phyloP scores from a whole-genome alignment of 1,140 invertebrate species.

The Archivesica marissinica region DNA sequence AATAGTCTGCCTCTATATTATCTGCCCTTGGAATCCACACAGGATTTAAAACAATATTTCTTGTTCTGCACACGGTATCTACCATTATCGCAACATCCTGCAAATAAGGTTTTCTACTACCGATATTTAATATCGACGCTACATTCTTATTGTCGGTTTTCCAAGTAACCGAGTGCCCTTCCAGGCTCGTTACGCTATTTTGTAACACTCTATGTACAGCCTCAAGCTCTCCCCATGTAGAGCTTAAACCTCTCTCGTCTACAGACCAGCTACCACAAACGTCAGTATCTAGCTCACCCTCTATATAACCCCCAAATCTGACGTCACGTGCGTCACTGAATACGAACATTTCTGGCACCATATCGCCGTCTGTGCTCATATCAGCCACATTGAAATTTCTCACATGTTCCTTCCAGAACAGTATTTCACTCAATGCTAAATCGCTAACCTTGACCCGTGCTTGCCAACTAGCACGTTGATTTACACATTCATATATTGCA shows the following conservation, averaged over 20 bases:
- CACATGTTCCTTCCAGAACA: slow-evolving; percentile 14
- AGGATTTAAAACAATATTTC: background rate
- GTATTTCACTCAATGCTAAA: background rate
- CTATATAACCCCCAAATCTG: slow-evolving; percentile 8
- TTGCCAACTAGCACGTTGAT: slow-evolving; percentile 17
- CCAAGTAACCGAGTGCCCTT: background rate
- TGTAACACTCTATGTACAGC: background rate
- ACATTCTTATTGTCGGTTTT: slow-evolving; percentile 19
- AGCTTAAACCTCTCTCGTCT: background rate
- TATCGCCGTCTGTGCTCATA: background rate
- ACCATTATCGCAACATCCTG: slow-evolving; percentile 8
- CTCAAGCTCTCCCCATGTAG: slow-evolving; percentile 15
- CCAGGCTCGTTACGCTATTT: background rate
- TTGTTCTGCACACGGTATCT: background rate
- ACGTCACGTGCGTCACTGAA: background rate
- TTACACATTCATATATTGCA: slow-evolving; percentile 10
- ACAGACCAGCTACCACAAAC: background rate
- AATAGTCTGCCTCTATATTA: slow-evolving; percentile 9
- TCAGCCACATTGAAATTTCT: background rate
- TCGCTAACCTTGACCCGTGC: background rate
- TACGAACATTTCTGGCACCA: slow-evolving; percentile 3
- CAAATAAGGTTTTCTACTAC: slow-evolving; percentile 1
- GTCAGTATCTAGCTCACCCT: background rate
- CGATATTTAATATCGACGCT: background rate
- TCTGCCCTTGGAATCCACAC: background rate